Conservation (phyloP, 1,140 invertebrate genomes). For the Augochlora pura region DNA sequence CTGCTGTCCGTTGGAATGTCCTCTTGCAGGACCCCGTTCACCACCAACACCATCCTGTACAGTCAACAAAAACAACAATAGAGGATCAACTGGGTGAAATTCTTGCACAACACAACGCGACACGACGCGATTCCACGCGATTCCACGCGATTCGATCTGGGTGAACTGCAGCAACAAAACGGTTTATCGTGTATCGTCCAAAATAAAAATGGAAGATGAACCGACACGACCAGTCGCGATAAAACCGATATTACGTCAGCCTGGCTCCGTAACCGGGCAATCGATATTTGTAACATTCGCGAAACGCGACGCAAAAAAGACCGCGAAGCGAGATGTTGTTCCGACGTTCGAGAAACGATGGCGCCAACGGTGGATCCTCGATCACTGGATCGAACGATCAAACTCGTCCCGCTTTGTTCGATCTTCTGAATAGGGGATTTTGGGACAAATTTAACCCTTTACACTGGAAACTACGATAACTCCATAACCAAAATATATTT, state of each 20-base stretch:
- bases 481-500: too few species aligned
- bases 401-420: too few species aligned
- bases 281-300: background rate
- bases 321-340: too few species aligned
- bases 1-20: conserved; percentile 90
- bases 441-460: too few species aligned
- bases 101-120: background rate
- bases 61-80: background rate
- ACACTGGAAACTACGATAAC: too few species aligned
- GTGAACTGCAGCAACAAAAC: background rate
- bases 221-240: background rate
- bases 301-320: background rate
- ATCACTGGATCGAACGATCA: too few species aligned
- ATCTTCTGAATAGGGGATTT: too few species aligned
- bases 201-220: background rate
- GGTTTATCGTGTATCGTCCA: conserved; percentile 1
- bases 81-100: background rate
- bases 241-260: conserved; percentile 18
- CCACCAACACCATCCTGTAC: conserved; percentile 89
- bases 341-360: too few species aligned
- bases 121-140: background rate
- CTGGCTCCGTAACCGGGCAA: background rate
- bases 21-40: conserved; percentile 92
- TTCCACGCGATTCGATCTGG: background rate
- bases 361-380: too few species aligned